Percentiles rank a stretch among this genome's conserved stretches.
Conservation (phyloP, 2,888 invertebrate genomes). For the Plebejus anna region DNA sequence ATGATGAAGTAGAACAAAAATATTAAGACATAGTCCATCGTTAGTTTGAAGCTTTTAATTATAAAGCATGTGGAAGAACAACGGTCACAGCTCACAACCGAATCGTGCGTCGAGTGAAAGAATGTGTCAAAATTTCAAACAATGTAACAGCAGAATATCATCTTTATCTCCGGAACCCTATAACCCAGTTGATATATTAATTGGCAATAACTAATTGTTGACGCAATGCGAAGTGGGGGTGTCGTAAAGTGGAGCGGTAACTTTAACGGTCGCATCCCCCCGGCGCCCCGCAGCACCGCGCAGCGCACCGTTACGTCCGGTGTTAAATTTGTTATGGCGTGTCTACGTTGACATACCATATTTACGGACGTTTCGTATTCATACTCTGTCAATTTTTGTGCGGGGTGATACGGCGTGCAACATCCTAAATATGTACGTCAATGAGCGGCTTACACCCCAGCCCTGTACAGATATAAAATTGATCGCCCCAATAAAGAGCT, state of each 20-base stretch:
- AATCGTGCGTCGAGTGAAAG: too few species aligned
- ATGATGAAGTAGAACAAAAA: neutral
- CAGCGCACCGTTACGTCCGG: conserved; percentile 14
- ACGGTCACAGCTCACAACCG: too few species aligned
- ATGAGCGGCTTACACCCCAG: neutral
- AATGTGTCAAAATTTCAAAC: neutral
- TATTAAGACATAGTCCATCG: neutral
- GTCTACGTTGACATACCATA: neutral
- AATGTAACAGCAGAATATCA: neutral
- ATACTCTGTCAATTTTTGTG: neutral
- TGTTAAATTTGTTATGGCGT: conserved; percentile 18
- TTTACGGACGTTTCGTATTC: neutral
- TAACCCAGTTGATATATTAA: conserved; percentile 8
- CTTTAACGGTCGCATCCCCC: conserved; percentile 7
- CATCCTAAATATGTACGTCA: neutral
- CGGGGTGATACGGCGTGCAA: neutral
- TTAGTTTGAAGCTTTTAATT: neutral
- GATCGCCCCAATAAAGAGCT: neutral
- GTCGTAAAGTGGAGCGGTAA: conserved; percentile 16
- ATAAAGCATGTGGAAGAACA: too few species aligned
- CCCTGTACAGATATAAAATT: neutral
- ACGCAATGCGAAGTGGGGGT: conserved; percentile 21
- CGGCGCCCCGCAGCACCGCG: neutral
- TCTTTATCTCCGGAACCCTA: neutral
- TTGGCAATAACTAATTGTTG: conserved; percentile 14